Evolutionary conservation across 2,888 invertebrate species (phyloP).

Genomic region (Alentia gelatinosa): DNA sequence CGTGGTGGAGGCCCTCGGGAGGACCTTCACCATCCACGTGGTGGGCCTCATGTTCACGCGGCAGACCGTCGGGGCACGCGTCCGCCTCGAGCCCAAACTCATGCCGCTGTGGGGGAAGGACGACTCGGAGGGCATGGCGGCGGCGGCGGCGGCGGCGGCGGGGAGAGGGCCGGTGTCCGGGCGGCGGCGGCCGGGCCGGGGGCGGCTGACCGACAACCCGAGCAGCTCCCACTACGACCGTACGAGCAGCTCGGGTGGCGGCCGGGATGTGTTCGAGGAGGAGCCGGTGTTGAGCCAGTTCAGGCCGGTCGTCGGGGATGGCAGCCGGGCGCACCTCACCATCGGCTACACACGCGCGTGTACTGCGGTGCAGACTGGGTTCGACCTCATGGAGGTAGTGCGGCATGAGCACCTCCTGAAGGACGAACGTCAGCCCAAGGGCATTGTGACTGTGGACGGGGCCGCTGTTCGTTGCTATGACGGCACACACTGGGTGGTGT

Average conservation of each 20-base stretch:
- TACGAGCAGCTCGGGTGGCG: background rate
- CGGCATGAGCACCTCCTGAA: background rate
- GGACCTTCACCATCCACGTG: slow-evolving; percentile 47
- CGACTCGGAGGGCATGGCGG: slow-evolving; percentile 10
- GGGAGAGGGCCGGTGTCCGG: background rate
- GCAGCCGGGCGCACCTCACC: slow-evolving; percentile 62
- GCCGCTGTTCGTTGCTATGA: background rate
- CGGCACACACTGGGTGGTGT: background rate
- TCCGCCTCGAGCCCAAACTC: slow-evolving; percentile 51
- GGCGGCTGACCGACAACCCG: background rate
- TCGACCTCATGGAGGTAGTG: slow-evolving; percentile 56
- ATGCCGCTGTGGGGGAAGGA: slow-evolving; percentile 59
- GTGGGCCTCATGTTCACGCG: slow-evolving; percentile 60
- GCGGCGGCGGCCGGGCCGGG: background rate
- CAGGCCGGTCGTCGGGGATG: slow-evolving; percentile 8
- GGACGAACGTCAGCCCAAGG: background rate
- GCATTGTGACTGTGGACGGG: background rate
- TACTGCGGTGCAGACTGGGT: slow-evolving; percentile 60
- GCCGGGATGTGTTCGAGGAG: background rate
- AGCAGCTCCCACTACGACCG: background rate
- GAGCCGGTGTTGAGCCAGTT: background rate
- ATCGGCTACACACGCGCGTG: slow-evolving; percentile 50
- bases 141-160: background rate
- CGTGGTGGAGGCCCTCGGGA: slow-evolving; percentile 52
- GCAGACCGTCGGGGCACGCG: slow-evolving; percentile 55